Evolutionary conservation across 2,113 vertebrate species (phyloP).

Genomic region (Oxygymnocypris stewartii): DNA sequence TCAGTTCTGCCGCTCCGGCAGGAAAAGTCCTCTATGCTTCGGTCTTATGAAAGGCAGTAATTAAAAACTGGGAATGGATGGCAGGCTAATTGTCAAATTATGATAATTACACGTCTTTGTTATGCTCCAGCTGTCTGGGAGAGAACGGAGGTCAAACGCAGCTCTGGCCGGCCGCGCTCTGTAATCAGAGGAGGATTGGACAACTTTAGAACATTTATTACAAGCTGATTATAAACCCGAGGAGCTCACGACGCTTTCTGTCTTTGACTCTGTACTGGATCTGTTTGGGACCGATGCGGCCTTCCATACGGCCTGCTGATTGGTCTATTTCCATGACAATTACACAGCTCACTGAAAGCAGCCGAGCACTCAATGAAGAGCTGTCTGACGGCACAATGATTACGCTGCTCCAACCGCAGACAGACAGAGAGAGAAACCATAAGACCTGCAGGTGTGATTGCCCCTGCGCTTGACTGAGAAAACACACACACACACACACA

Average conservation of each 20-base stretch:
- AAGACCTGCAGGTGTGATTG: background rate
- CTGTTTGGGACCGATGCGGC: constrained; percentile 68
- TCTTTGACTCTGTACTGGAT: constrained; percentile 21
- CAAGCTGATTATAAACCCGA: constrained; percentile 81
- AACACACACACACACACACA: no score
- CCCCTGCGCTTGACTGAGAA: background rate
- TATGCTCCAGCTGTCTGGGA: constrained; percentile 85
- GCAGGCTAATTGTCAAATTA: constrained; percentile 93
- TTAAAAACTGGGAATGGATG: constrained; percentile 87
- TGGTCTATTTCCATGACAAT: constrained; percentile 91
- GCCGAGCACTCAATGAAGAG: constrained; percentile 68
- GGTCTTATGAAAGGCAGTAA: constrained; percentile 82
- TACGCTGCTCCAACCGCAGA: background rate
- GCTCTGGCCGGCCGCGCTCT: constrained; percentile 54
- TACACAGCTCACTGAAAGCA: constrained; percentile 86
- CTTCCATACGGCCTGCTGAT: constrained; percentile 72
- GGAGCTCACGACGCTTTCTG: background rate
- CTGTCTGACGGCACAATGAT: constrained; percentile 66
- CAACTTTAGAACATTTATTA: constrained; percentile 77
- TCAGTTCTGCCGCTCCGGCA: background rate
- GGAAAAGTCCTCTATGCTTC: constrained; percentile 68
- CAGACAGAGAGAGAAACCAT: background rate
- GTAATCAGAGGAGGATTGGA: constrained; percentile 69
- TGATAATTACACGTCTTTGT: constrained; percentile 90
- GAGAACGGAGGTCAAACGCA: constrained; percentile 77